Conservation (phyloP, 2,888 invertebrate genomes). For the Mythimna lalbum region DNA sequence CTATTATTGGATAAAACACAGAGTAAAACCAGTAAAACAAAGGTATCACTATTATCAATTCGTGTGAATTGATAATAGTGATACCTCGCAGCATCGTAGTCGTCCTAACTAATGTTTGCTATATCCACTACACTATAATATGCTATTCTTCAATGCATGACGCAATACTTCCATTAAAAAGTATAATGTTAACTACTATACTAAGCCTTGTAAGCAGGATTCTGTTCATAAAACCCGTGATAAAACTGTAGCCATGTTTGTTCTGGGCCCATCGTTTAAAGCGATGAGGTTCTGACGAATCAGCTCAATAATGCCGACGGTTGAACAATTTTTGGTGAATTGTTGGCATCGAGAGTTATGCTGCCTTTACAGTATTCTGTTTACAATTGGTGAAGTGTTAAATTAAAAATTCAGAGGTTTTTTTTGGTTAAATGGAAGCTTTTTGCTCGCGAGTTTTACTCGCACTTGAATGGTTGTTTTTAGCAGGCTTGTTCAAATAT, state of each 20-base stretch:
- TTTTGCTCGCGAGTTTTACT: no score
- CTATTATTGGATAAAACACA: no score
- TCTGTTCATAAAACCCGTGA: conserved; percentile 3
- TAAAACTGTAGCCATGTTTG: conserved; percentile 4
- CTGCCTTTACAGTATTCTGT: background rate
- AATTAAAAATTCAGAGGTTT: background rate
- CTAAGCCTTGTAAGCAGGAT: background rate
- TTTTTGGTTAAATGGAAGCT: no score
- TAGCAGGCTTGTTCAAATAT: no score
- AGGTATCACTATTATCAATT: conserved; percentile 5
- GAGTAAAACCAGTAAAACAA: background rate
- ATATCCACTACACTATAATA: conserved; percentile 10
- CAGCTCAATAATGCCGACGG: conserved; percentile 4
- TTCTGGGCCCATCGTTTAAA: conserved; percentile 19
- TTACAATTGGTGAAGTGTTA: background rate
- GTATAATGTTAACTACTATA: background rate
- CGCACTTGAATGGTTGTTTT: no score
- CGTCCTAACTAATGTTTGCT: conserved; percentile 31
- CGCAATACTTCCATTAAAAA: conserved; percentile 29
- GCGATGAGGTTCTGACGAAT: conserved; percentile 4
- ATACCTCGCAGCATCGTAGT: conserved; percentile 13
- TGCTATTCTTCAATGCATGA: conserved; percentile 20
- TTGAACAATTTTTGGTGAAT: background rate
- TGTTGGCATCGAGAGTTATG: background rate
- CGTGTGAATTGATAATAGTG: no score